Evolutionary conservation across 2,797 vertebrate species (phyloP), one percentile per base, ranked within the genome.

Genomic region (Pelochelys cantorii): DNA sequence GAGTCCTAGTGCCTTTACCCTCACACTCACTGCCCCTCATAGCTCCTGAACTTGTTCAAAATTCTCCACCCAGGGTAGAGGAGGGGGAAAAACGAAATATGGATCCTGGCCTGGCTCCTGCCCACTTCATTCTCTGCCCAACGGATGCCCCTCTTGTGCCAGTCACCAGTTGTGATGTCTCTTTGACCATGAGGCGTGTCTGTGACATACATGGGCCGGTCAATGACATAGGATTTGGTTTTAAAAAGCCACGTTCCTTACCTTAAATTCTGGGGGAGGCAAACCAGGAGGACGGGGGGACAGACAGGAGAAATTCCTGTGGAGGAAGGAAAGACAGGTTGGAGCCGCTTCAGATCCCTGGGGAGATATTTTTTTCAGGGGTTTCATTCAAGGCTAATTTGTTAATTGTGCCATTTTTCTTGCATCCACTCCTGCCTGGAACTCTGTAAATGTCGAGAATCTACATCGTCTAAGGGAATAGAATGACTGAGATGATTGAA

Each of bases 291-390:
- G 17, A n/a, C 8, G 1, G 15, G 31, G 62, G n/a, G 62, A 65
- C 7, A 18, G 31, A n/a, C 8, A 65, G 42, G 31, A 34, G n/a
- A n/a, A 65, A n/a, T 65, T n/a, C 15, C 31, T 18, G 31, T 65
- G 31, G 62, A 17, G 5, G 27, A 29, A 62, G 27, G 2, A 14
- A 27, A 1, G 4, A 18, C 1, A 2, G 8, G 62, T n/a, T 31
- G 9, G 7, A 65, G 62, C 3, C 2, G 7, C 14, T 65, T 65
- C 60, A 65, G 60, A 14, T 65, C 18, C 29, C 31, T 65, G 8
- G 31, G 62, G 15, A 65, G 62, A 17, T 65, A 9, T 48, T 7
- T n/a, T 60, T 60, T 65, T n/a, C 7, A 9, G 31, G 8, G 0
- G 2, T 8, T 31, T n/a, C n/a, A 68, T 60, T 60, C 13, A 4